phyloP scores from a whole-genome alignment of 2,888 invertebrate genomes.

The Protodeltote pygarga region DNA sequence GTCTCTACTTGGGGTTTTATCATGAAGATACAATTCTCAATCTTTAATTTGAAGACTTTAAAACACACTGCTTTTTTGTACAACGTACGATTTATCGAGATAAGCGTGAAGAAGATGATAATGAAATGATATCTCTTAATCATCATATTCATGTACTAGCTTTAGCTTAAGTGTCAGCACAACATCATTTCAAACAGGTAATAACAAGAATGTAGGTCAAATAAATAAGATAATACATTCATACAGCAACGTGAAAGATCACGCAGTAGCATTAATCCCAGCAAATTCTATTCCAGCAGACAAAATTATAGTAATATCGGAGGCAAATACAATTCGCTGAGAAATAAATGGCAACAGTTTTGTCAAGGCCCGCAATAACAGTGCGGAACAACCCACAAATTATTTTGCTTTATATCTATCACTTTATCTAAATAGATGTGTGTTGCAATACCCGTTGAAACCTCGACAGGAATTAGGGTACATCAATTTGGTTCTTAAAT shows the following conservation, averaged over 20 bases:
- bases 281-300: constrained; percentile 5
- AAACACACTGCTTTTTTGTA: no score
- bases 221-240: neutral
- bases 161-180: no score
- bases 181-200: no score
- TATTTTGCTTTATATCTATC: constrained; percentile 50
- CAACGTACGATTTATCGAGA: no score
- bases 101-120: no score
- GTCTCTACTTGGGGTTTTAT: no score
- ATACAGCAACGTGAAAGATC: neutral
- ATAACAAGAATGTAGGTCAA: neutral
- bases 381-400: constrained; percentile 49
- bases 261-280: constrained; percentile 5
- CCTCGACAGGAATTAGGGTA: constrained; percentile 30
- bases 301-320: constrained; percentile 29
- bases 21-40: no score
- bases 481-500: constrained; percentile 21
- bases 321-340: constrained; percentile 46
- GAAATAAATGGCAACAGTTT: constrained; percentile 57
- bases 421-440: constrained; percentile 53
- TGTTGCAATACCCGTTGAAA: constrained; percentile 36
- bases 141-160: no score
- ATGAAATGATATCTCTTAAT: no score
- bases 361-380: constrained; percentile 60
- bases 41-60: no score